phyloP scores from a whole-genome alignment of 1,140 invertebrate species.

The Chionoecetes opilio region DNA sequence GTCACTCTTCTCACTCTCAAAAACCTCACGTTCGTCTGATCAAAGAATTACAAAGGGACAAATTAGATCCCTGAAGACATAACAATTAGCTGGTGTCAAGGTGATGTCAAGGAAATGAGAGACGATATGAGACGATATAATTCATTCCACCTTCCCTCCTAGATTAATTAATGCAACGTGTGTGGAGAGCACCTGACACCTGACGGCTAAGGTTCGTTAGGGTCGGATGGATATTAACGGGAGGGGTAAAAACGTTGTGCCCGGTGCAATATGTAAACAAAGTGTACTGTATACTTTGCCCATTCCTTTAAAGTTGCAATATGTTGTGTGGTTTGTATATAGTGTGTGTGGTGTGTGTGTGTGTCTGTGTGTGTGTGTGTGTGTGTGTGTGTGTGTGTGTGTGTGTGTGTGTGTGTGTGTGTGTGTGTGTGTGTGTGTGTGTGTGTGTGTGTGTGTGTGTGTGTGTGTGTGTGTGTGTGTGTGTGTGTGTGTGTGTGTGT shows the following conservation, averaged over 20 bases:
- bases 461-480: slow-evolving; percentile 13
- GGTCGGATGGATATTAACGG: not conserved
- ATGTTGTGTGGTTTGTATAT: not conserved
- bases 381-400: not conserved
- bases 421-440: not conserved
- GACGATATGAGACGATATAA: not conserved
- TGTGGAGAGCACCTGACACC: not conserved
- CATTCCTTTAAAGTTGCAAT: not conserved
- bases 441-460: not conserved
- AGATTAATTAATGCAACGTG: not conserved
- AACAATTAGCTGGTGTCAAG: not conserved
- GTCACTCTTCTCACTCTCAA: too few species aligned
- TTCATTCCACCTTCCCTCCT: not conserved
- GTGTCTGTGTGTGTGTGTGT: too few species aligned
- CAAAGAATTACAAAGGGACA: too few species aligned
- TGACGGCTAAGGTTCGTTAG: not conserved
- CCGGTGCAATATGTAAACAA: not conserved
- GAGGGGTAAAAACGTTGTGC: not conserved
- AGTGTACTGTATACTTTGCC: not conserved
- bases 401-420: too few species aligned
- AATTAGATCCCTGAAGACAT: too few species aligned
- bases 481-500: slow-evolving; percentile 27
- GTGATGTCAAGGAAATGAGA: not conserved
- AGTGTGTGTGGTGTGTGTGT: not conserved
- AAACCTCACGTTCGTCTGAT: too few species aligned